Percentiles rank a stretch among this genome's conserved stretches.
These are phyloP conservation scores for Forbesichthys agassizii DNA, from an alignment of 2,113 vertebrate genomes.

Conservation along the genomic window DNA sequence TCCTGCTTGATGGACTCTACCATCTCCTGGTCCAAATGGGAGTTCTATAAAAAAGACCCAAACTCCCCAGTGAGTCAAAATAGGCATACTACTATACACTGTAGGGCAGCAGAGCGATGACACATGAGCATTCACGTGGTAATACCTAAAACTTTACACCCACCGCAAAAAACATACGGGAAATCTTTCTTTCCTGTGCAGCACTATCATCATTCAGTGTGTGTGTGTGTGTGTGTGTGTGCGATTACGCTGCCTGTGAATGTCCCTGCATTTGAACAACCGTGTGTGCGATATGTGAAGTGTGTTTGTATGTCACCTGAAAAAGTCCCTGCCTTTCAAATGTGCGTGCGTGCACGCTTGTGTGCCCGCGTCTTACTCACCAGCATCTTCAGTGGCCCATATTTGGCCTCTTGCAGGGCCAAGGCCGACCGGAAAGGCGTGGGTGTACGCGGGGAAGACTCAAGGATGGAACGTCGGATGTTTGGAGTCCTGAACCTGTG, in stretches of 20 bases:
- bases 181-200: background rate
- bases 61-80: slow-evolving; percentile 30
- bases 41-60: slow-evolving; percentile 74
- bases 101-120: background rate
- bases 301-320: background rate
- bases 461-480: slow-evolving; percentile 90
- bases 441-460: slow-evolving; percentile 90
- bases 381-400: slow-evolving; percentile 89
- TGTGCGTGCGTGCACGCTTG: background rate
- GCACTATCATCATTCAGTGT: background rate
- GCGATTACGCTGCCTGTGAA: background rate
- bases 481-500: slow-evolving; percentile 92
- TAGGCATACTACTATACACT: background rate
- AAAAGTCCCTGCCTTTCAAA: background rate
- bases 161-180: too few relatives aligned
- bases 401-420: slow-evolving; percentile 91
- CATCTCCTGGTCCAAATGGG: slow-evolving; percentile 85
- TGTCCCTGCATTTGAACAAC: background rate
- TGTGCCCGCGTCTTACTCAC: slow-evolving; percentile 76
- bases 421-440: slow-evolving; percentile 93
- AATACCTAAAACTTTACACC: background rate
- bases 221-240: background rate
- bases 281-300: background rate
- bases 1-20: slow-evolving; percentile 94
- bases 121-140: background rate